phyloP scores from a whole-genome alignment of 2,113 vertebrate species.

The Oxyura jamaicensis region DNA sequence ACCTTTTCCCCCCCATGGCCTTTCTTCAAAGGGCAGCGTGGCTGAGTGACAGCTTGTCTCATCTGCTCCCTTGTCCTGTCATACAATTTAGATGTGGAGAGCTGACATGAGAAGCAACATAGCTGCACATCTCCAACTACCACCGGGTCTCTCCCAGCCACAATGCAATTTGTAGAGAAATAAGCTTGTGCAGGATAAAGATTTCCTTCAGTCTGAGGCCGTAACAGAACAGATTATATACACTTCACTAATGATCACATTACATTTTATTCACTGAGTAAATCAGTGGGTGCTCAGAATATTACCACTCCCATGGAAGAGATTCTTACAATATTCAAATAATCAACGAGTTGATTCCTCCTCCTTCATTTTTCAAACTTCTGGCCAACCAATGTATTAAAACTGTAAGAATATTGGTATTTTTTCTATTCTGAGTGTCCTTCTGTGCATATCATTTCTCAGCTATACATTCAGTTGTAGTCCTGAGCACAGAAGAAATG shows the following conservation, averaged over 20 bases:
- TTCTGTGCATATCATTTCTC: background rate
- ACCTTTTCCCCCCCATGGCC: conserved; percentile 90
- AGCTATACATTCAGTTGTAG: background rate
- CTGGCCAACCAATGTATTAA: background rate
- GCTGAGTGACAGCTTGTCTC: conserved; percentile 95
- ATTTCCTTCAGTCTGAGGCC: conserved; percentile 44
- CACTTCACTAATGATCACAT: conserved; percentile 38
- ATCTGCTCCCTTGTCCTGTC: conserved; percentile 89
- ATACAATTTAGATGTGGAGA: conserved; percentile 78
- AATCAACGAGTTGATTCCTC: background rate
- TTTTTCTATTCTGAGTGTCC: background rate
- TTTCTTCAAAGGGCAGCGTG: conserved; percentile 93
- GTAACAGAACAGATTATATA: conserved; percentile 18
- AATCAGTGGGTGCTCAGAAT: background rate
- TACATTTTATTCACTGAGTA: background rate
- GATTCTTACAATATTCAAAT: background rate
- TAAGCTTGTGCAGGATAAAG: conserved; percentile 33
- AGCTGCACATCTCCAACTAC: conserved; percentile 80
- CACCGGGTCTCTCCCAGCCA: conserved; percentile 70
- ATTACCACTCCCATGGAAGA: background rate
- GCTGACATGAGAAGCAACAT: conserved; percentile 81
- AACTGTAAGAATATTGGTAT: background rate
- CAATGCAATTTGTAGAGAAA: conserved; percentile 62
- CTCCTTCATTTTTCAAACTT: background rate
- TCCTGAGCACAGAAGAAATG: background rate